Conservation (phyloP, 2,113 vertebrate genomes). For the Micronycteris hirsuta region DNA sequence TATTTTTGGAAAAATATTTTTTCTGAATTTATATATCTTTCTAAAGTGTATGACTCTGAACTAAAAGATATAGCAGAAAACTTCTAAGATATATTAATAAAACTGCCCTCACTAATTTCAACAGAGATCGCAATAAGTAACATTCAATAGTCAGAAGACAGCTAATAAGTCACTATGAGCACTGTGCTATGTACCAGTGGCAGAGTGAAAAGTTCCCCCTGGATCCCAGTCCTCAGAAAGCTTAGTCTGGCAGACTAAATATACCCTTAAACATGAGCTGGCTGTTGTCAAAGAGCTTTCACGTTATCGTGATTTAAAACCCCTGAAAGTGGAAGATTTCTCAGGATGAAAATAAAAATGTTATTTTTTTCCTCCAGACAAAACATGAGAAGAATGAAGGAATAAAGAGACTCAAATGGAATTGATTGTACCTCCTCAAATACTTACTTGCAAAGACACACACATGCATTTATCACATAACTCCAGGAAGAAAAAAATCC, state of each 20-base stretch:
- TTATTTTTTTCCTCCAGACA: neutral
- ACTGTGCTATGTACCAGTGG: neutral
- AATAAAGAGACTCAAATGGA: neutral
- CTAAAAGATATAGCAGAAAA: neutral
- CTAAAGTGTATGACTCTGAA: neutral
- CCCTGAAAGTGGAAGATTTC: neutral
- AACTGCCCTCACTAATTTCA: neutral
- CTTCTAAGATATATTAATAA: neutral
- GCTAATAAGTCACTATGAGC: neutral
- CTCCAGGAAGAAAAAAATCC: neutral
- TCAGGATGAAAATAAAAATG: slow-evolving; percentile 26
- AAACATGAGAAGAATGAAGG: neutral
- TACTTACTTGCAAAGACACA: neutral
- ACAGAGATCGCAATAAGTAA: neutral
- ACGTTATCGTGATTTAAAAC: neutral
- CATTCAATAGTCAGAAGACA: neutral
- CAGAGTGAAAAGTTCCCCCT: neutral
- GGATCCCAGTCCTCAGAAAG: neutral
- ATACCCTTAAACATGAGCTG: neutral
- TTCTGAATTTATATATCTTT: neutral
- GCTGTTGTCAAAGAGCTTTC: neutral
- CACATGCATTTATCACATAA: neutral
- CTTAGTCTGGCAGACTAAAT: neutral
- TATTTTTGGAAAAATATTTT: neutral
- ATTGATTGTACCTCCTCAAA: neutral